Evolutionary conservation across 2,113 vertebrate species (phyloP).

Genomic region (Protomyctophum bolini): DNA sequence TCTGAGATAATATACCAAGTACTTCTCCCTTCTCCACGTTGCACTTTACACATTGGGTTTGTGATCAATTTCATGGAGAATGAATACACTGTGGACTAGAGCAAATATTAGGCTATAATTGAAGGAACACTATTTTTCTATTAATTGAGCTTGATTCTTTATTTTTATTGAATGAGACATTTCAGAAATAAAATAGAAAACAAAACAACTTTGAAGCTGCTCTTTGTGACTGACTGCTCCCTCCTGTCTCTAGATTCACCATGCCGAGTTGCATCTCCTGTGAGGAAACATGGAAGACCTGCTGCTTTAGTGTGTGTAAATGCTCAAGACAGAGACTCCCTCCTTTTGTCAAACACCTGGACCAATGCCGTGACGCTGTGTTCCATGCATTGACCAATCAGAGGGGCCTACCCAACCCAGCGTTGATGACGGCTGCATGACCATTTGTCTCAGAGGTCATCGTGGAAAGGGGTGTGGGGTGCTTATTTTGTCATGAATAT

Average conservation of each 20-base stretch:
- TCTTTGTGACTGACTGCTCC: constrained; percentile 69
- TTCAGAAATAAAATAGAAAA: constrained; percentile 54
- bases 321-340: constrained; percentile 59
- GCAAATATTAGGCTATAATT: background rate
- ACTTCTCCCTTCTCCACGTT: too few species aligned
- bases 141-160: constrained; percentile 16
- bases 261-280: constrained; percentile 69
- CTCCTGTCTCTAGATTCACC: constrained; percentile 80
- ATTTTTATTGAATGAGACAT: background rate
- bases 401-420: constrained; percentile 61
- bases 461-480: constrained; percentile 45
- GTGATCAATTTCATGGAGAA: constrained; percentile 20
- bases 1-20: too few species aligned
- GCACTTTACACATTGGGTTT: too few species aligned
- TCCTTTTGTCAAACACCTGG: constrained; percentile 71
- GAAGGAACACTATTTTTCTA: background rate
- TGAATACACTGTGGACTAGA: background rate
- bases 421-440: constrained; percentile 65
- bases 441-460: constrained; percentile 48
- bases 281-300: constrained; percentile 71
- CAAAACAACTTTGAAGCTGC: constrained; percentile 4
- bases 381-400: constrained; percentile 77
- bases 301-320: constrained; percentile 73
- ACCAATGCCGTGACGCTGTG: constrained; percentile 71
- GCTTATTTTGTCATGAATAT: constrained; percentile 52